A percentile compares a stretch with the other conserved stretches of the same genome.
phyloP scores from a whole-genome alignment of 2,888 invertebrate genomes.

The Lepidocyrtinus sp. region DNA sequence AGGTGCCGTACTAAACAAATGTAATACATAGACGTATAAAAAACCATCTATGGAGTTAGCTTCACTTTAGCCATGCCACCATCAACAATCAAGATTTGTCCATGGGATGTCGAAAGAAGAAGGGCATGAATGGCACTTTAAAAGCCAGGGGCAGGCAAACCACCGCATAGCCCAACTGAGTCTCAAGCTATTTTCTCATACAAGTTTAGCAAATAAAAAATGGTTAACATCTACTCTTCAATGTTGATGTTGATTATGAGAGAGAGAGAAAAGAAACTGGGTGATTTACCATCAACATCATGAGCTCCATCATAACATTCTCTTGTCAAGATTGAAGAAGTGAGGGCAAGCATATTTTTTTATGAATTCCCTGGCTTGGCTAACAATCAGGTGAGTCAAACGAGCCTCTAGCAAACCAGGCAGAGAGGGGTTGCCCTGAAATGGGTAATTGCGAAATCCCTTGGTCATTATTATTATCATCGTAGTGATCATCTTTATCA shows the following conservation, averaged over 20 bases:
- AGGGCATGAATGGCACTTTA: slow-evolving; percentile 49
- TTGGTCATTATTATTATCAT: slow-evolving; percentile 42
- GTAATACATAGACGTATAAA: too few species aligned
- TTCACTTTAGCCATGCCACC: slow-evolving; percentile 34
- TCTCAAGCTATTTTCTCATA: too few species aligned
- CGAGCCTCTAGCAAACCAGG: slow-evolving; percentile 21
- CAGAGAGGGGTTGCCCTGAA: slow-evolving; percentile 59
- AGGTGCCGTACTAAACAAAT: too few species aligned
- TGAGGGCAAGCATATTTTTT: slow-evolving; percentile 29
- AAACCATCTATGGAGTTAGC: too few species aligned
- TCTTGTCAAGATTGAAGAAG: slow-evolving; percentile 45
- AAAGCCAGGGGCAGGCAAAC: slow-evolving; percentile 53
- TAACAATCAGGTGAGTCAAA: slow-evolving; percentile 49
- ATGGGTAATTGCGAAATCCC: slow-evolving; percentile 61
- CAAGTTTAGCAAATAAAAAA: too few species aligned
- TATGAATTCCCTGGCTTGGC: not conserved
- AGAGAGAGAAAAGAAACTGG: slow-evolving; percentile 48
- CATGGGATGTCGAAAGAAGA: slow-evolving; percentile 64
- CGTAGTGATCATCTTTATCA: slow-evolving; percentile 37
- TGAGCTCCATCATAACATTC: slow-evolving; percentile 21
- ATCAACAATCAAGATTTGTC: slow-evolving; percentile 59
- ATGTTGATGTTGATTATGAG: not conserved
- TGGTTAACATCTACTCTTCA: too few species aligned
- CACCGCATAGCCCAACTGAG: too few species aligned
- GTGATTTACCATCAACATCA: slow-evolving; percentile 53